Evolutionary conservation across 2,888 invertebrate species (phyloP).

Genomic region (Chloroclysta siterata): DNA sequence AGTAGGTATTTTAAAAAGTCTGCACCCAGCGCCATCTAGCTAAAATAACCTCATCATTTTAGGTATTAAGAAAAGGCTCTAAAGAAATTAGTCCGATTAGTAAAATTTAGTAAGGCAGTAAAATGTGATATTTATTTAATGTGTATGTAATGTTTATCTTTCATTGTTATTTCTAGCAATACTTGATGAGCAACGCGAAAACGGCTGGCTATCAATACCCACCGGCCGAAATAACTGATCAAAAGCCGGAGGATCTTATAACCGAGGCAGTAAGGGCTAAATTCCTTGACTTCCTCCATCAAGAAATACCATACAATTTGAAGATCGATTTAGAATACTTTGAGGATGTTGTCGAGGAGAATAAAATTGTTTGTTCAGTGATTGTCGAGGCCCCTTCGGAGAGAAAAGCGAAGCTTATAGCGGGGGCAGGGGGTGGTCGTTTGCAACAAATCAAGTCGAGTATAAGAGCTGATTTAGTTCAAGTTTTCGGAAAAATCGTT

Average conservation of each 20-base stretch:
- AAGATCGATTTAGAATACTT: constrained; percentile 88
- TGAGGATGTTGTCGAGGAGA: constrained; percentile 81
- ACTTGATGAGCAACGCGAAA: constrained; percentile 88
- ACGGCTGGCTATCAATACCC: constrained; percentile 88
- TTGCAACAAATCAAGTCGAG: constrained; percentile 89
- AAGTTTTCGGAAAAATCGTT: constrained; percentile 87
- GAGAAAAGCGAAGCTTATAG: constrained; percentile 87
- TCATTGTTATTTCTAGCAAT: constrained; percentile 81
- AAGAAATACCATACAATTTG: constrained; percentile 94
- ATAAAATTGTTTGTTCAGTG: constrained; percentile 81
- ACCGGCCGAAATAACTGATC: constrained; percentile 89
- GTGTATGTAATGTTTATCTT: not conserved
- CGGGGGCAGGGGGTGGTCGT: constrained; percentile 88
- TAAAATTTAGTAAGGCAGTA: too few species aligned
- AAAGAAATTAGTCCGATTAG: too few species aligned
- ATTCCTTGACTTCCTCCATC: constrained; percentile 91
- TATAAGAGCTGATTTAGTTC: constrained; percentile 86
- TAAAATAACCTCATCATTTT: too few species aligned
- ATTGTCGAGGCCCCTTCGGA: constrained; percentile 86
- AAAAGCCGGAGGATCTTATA: constrained; percentile 88
- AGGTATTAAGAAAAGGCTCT: too few species aligned
- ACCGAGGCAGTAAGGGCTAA: constrained; percentile 91
- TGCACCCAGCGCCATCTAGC: too few species aligned
- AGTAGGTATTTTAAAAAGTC: too few species aligned
- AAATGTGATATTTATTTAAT: too few species aligned